Evolutionary conservation across 2,113 vertebrate genomes (phyloP).

Genomic region (Scomber colias): DNA sequence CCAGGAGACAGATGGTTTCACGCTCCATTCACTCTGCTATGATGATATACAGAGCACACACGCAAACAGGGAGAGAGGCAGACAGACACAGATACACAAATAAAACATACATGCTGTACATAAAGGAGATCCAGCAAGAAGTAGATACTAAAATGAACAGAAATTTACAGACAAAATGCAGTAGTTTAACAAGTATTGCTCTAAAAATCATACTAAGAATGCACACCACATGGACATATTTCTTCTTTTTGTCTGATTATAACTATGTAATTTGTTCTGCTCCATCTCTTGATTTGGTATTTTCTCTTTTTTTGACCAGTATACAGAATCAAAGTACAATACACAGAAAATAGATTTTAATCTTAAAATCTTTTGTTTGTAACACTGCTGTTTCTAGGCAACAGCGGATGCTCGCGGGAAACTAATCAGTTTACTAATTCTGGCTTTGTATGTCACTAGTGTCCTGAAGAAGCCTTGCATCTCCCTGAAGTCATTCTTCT

Average conservation of each 20-base stretch:
- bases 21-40: conserved; percentile 67
- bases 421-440: conserved; percentile 39
- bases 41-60: conserved; percentile 57
- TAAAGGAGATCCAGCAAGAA: conserved; percentile 8
- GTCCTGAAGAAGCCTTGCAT: conserved; percentile 30
- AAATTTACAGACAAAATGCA: not conserved
- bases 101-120: conserved; percentile 15
- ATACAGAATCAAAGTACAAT: conserved; percentile 22
- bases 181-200: not conserved
- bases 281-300: not conserved
- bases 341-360: conserved; percentile 30
- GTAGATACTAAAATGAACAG: conserved; percentile 3
- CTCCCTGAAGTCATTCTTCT: conserved; percentile 28
- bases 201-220: not conserved
- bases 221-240: conserved; percentile 6
- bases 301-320: not conserved
- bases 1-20: conserved; percentile 79
- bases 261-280: not conserved
- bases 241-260: not conserved
- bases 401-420: conserved; percentile 11
- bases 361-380: conserved; percentile 29
- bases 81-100: conserved; percentile 12
- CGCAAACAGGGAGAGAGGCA: conserved; percentile 16
- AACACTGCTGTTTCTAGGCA: conserved; percentile 15
- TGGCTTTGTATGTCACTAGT: conserved; percentile 32